A percentile compares a stretch with the other conserved stretches of the same genome.
Conservation (phyloP, 2,797 vertebrate species). For the Ptychadena robeensis region DNA sequence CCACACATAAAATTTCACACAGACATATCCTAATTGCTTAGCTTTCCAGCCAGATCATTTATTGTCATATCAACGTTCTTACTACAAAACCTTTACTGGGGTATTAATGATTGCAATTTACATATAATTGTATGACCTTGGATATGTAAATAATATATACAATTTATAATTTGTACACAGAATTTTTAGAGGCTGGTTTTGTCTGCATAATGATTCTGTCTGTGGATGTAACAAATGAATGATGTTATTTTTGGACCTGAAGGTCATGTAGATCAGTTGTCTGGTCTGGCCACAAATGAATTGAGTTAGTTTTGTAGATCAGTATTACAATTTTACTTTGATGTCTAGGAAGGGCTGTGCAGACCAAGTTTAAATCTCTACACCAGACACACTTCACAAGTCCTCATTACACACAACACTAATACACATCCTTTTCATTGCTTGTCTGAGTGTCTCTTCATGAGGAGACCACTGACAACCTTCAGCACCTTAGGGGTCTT, state of each 20-base stretch:
- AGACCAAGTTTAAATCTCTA: conserved; percentile 15
- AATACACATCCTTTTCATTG: conserved; percentile 45
- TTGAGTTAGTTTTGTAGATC: not conserved
- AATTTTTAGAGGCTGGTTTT: not conserved
- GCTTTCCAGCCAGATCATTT: too few species aligned
- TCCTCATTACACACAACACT: conserved; percentile 1
- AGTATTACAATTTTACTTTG: conserved; percentile 11
- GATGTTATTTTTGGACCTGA: not conserved
- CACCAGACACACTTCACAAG: conserved; percentile 32
- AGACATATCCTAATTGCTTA: too few species aligned
- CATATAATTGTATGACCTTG: too few species aligned
- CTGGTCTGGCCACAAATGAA: too few species aligned
- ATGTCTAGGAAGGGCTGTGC: not conserved
- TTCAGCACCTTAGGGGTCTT: conserved; percentile 1
- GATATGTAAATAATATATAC: too few species aligned
- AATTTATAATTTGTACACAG: too few species aligned
- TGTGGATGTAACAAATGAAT: not conserved
- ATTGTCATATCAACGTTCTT: too few species aligned
- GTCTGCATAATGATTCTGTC: not conserved
- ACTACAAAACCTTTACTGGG: too few species aligned
- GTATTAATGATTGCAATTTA: too few species aligned
- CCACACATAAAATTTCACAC: too few species aligned
- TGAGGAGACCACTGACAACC: conserved; percentile 9
- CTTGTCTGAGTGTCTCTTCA: conserved; percentile 67
- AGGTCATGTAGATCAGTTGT: not conserved